phyloP scores from a whole-genome alignment of 2,113 vertebrate species.

The Formicarius rufipectus region DNA sequence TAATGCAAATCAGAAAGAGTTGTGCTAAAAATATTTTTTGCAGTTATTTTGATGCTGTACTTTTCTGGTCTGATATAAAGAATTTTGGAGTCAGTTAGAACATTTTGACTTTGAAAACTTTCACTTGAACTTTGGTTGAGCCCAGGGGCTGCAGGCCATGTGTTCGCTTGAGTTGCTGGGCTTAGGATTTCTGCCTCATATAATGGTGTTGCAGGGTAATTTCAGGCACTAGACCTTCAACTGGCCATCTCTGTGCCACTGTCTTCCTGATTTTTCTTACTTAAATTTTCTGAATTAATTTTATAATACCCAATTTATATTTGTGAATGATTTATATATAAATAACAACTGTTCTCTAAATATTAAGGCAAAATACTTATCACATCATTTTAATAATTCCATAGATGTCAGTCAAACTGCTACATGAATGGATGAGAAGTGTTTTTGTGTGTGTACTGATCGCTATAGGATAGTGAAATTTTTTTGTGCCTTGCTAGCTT shows the following conservation, averaged over 20 bases:
- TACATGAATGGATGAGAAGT: not conserved
- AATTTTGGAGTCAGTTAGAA: not conserved
- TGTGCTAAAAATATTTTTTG: not conserved
- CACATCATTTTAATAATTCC: not conserved
- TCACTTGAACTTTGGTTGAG: not conserved
- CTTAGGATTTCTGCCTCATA: not conserved
- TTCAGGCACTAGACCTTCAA: not conserved
- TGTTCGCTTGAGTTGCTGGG: not conserved
- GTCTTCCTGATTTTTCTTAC: not conserved
- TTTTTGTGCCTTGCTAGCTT: not conserved
- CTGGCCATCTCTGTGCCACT: fast-evolving
- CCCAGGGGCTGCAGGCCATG: not conserved
- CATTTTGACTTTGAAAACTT: not conserved
- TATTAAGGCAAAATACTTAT: not conserved
- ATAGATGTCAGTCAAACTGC: not conserved
- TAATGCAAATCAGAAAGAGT: not conserved
- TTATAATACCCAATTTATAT: not conserved
- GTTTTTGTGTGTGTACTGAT: not conserved
- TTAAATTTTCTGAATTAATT: not conserved
- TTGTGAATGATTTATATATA: not conserved
- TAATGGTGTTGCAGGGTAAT: not conserved
- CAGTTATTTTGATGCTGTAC: not conserved
- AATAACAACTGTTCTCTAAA: not conserved
- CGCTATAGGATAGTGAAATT: not conserved
- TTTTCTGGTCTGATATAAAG: not conserved